phyloP scores from a whole-genome alignment of 1,140 invertebrate genomes.

The Trissolcus basalis region DNA sequence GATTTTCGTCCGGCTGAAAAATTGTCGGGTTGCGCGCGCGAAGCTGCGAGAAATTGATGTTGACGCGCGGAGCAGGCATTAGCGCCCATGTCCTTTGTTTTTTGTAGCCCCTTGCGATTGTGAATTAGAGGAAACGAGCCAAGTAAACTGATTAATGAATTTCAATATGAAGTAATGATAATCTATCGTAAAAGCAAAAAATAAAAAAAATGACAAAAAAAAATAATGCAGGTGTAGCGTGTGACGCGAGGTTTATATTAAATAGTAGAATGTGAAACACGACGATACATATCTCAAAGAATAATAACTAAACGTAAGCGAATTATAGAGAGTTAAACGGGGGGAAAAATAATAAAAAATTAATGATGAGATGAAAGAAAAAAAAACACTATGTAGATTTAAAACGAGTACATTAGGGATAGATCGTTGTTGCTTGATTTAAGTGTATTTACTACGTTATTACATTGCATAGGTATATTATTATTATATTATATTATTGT shows the following conservation, averaged over 20 bases:
- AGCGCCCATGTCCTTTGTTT: conserved; percentile 3
- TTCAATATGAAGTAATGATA: conserved; percentile 5
- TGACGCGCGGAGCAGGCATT: conserved; percentile 27
- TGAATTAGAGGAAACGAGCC: not conserved
- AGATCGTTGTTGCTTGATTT: conserved; percentile 76
- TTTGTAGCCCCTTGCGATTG: conserved; percentile 34
- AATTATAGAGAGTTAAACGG: conserved; percentile 66
- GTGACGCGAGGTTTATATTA: conserved; percentile 54
- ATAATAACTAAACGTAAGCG: conserved; percentile 76
- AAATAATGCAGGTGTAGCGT: conserved; percentile 42
- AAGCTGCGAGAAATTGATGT: not conserved
- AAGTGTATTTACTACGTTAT: conserved; percentile 75
- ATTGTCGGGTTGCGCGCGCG: not conserved
- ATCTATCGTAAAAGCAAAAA: conserved; percentile 1
- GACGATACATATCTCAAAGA: conserved; percentile 77
- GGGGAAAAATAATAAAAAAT: conserved; percentile 15
- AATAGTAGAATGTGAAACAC: conserved; percentile 63
- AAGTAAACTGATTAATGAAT: conserved; percentile 5
- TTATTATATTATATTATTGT: conserved; percentile 62
- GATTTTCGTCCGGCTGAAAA: not conserved
- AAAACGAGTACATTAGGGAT: conserved; percentile 59
- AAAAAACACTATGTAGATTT: conserved; percentile 55
- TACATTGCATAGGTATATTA: conserved; percentile 75
- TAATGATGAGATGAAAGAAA: conserved; percentile 19
- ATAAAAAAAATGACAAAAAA: conserved; percentile 20